Percentiles rank a stretch among this genome's conserved stretches.
Conservation (phyloP, 2,888 invertebrate genomes). For the Parelbella ahira region DNA sequence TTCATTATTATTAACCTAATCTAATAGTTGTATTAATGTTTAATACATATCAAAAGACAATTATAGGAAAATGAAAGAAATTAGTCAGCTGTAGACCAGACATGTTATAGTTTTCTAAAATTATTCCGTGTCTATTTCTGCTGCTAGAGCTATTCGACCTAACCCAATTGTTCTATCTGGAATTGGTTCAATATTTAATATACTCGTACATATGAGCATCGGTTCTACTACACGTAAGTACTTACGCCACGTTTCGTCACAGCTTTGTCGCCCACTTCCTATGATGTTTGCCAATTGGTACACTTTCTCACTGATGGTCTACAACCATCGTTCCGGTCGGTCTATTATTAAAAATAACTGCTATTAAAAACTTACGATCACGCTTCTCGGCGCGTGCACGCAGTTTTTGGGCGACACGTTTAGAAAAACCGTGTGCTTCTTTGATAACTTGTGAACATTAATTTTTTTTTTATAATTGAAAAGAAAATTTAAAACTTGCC, state of each 20-base stretch:
- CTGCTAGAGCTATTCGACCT: conserved; percentile 9
- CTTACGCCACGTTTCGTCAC: conserved; percentile 40
- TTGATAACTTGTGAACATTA: too few relatives aligned
- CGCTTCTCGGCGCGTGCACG: conserved; percentile 30
- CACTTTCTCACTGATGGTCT: conserved; percentile 46
- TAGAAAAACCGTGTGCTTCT: neutral
- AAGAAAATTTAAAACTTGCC: too few relatives aligned
- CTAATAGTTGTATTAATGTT: too few relatives aligned
- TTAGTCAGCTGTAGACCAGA: too few relatives aligned
- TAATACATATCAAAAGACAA: too few relatives aligned
- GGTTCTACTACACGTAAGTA: conserved; percentile 2
- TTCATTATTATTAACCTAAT: too few relatives aligned
- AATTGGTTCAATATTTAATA: conserved; percentile 6
- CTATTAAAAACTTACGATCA: conserved; percentile 37
- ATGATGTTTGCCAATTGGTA: conserved; percentile 59
- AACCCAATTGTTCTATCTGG: conserved; percentile 14
- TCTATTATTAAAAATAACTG: conserved; percentile 48
- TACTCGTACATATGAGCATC: conserved; percentile 8
- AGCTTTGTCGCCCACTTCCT: conserved; percentile 50
- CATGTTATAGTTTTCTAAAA: conserved; percentile 8
- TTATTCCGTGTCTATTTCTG: conserved; percentile 7
- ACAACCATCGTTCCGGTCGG: conserved; percentile 42
- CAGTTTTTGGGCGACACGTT: neutral
- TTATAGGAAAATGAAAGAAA: too few relatives aligned
- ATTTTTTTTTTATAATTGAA: neutral